A percentile compares a stretch with the other conserved stretches of the same genome.
Conservation (phyloP, 1,140 invertebrate species). For the Eciton burchellii region DNA sequence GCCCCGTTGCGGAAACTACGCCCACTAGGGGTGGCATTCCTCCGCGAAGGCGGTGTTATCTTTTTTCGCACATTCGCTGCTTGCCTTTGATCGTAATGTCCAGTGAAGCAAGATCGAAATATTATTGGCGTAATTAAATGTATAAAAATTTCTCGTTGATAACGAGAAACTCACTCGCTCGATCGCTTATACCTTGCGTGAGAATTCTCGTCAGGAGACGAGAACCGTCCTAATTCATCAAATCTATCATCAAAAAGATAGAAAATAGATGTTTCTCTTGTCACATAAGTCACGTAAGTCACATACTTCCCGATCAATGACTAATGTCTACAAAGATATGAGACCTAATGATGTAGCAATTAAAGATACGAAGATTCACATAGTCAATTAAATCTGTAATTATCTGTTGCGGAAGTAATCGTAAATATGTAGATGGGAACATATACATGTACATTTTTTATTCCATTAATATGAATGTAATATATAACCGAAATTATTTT, state of each 20-base stretch:
- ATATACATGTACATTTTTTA: not conserved
- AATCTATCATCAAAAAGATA: too few relatives aligned
- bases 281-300: too few relatives aligned
- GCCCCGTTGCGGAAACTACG: not conserved
- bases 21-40: not conserved
- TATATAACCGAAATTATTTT: not conserved
- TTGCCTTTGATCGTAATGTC: conserved; percentile 6
- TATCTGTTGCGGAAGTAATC: too few relatives aligned
- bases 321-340: too few relatives aligned
- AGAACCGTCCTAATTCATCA: not conserved
- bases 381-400: too few relatives aligned
- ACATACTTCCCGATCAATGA: too few relatives aligned
- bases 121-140: conserved; percentile 36
- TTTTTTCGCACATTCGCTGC: conserved; percentile 25
- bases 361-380: too few relatives aligned
- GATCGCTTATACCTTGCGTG: not conserved
- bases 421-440: too few relatives aligned
- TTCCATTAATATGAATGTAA: not conserved
- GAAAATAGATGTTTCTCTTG: too few relatives aligned
- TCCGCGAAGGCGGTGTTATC: conserved; percentile 6
- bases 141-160: conserved; percentile 12
- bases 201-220: not conserved
- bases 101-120: conserved; percentile 21
- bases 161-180: not conserved
- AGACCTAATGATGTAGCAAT: too few relatives aligned